These are phyloP conservation scores for Sinohyriopsis cumingii DNA, from an alignment of 2,888 invertebrate genomes.

Conservation along the genomic window DNA sequence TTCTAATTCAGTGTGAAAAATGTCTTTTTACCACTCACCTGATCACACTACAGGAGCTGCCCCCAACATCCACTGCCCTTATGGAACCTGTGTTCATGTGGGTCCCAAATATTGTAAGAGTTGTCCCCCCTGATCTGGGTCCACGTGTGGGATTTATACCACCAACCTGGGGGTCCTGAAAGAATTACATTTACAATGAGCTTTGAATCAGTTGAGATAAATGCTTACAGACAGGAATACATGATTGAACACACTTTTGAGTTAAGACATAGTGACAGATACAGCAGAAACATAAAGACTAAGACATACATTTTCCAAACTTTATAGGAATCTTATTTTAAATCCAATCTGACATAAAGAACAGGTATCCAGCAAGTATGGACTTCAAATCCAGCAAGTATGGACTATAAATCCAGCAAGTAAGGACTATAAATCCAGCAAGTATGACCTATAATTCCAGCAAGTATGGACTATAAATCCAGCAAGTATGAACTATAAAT, in stretches of 20 bases:
- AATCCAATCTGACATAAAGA: too few relatives aligned
- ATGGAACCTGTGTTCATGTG: conserved; percentile 93
- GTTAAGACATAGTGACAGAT: too few relatives aligned
- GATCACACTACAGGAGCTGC: conserved; percentile 49
- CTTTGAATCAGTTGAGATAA: neutral
- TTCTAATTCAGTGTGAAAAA: neutral
- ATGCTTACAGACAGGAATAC: neutral
- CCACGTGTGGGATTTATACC: conserved; percentile 79
- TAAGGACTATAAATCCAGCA: too few relatives aligned
- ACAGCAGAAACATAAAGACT: too few relatives aligned
- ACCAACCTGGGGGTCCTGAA: conserved; percentile 79
- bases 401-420: too few relatives aligned
- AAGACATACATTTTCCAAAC: too few relatives aligned
- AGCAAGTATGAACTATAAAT: too few relatives aligned
- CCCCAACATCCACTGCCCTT: conserved; percentile 86
- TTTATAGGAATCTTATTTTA: too few relatives aligned
- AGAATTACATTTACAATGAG: conserved; percentile 23
- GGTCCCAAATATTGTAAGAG: conserved; percentile 90
- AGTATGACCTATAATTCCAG: too few relatives aligned
- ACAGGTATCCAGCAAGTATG: too few relatives aligned
- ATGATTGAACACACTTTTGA: neutral
- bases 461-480: too few relatives aligned
- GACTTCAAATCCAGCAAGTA: too few relatives aligned
- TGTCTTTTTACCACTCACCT: conserved; percentile 35
- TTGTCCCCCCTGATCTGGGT: conserved; percentile 96